Evolutionary conservation across 2,113 vertebrate species (phyloP), one percentile per base, ranked within the genome.

Genomic region (Pluvianellus socialis): DNA sequence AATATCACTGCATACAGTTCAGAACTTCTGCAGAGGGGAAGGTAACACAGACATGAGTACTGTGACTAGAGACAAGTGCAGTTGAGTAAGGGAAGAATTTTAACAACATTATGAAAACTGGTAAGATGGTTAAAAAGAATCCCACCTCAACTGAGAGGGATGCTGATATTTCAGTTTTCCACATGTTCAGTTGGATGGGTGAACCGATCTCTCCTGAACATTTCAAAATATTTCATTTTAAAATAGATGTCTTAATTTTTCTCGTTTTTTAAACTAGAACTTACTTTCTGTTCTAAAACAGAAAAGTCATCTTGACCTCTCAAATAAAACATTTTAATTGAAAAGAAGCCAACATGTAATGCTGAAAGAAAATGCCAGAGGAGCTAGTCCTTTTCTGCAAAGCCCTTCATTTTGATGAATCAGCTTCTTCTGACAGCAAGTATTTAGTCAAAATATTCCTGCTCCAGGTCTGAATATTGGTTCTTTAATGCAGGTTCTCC

Each of bases 291-390:
- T 44, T 94, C 55, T 49, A 58, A 83, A 88, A 7, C 27, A 93
- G 35, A 86, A 94, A 80, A 32, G n/a, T 52, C 45, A 74, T 71
- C 27, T 61, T 88, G 79, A 77, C 42, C 32, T 88, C 67, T 73
- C 52, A 88, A 76, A 90, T 83, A 49, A 88, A 92, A 73, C 49
- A 80, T 73, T 88, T 77, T 73, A 83, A 71, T 62, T 88, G 79
- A 94, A 86, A 95, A 83, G 67, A 70, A 86, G 6, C 10, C 3
- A 10, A 68, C 15, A 28, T 27, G 7, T 66, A 86, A 70, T 56
- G 40, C 14, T 44, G 67, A 82, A 83, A 67, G 32, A 93, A 92
- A 94, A 92, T 84, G 38, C 16, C 67, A 92, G 38, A 92, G 49
- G 40, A 93, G 14, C 20, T 83, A 72, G 24, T 23, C 38, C 30